Base-by-base conservation (phyloP, 1,140 invertebrate species). In the Cotesia chilonis region DNA sequence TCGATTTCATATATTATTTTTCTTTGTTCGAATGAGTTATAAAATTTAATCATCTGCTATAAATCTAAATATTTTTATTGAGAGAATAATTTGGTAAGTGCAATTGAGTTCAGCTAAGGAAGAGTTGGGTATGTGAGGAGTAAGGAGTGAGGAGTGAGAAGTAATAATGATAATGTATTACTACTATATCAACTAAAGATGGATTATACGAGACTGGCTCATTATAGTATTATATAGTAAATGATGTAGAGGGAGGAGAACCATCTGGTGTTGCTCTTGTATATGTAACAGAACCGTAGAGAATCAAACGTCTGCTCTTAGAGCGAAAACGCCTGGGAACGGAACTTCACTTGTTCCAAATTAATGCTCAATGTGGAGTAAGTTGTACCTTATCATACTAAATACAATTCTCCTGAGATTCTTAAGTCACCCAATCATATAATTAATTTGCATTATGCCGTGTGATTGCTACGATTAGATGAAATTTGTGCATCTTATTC, bases 301-400 rank as follows among this genome's bases (percentile, higher is more conserved):
- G 51, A 37, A 55, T 68, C 20, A 64, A 35, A 71, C 35, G 51
- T 61, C 61, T 37, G 61, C 5, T 64, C 38, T 64, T 14, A 36
- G 12, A 35, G 14, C 14, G 28, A 36, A 35, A n/a, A 35, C 36
- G 61, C 37, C 28, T 71, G 70, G 60, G 70, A 71, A 71, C 61
- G 70, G 61, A 71, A 65, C 70, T 71, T 41, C 61, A 61, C 70
- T 65, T 71, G 52, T 71, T 61, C 64, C 61, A 51, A 71, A 65
- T 71, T 28, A 28, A 54, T 38, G 41, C 5, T 57, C 6, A 38
- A 37, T 54, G 28, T 20, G 6, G 14, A 7, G 41, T 38, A 38
- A n/a, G n/a, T 47, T 38, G 37, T 38, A 38, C 9, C 38, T 47
- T 41, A 38, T 47, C 35, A 35, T 37, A 10, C 9, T 28, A 35